Evolutionary conservation across 2,113 vertebrate species (phyloP).

Genomic region (pig (Sus scrofa)): T2T-Sscrofa CM000814.6:130672501-130673000

Average conservation of each 20-base stretch:
- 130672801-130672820: conserved; percentile 28
- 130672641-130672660: not conserved
- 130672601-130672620: not conserved
- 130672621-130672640: not conserved
- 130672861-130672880: not conserved
- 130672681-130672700: not conserved
- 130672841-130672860: not conserved
- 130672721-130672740: not conserved
- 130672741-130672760: not conserved
- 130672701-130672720: conserved; percentile 20
- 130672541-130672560: not conserved
- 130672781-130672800: conserved; percentile 9
- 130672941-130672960: conserved; percentile 41
- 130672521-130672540: too few species aligned
- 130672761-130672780: not conserved
- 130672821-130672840: conserved; percentile 22
- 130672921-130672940: not conserved
- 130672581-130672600: not conserved
- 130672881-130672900: not conserved
- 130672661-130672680: not conserved
- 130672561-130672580: conserved; percentile 13
- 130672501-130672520: too few species aligned
- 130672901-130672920: not conserved
- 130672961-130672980: conserved; percentile 43
- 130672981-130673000: conserved; percentile 53